Evolutionary conservation across 2,113 vertebrate species (phyloP).

Genomic region (Lepidothrix coronata): DNA sequence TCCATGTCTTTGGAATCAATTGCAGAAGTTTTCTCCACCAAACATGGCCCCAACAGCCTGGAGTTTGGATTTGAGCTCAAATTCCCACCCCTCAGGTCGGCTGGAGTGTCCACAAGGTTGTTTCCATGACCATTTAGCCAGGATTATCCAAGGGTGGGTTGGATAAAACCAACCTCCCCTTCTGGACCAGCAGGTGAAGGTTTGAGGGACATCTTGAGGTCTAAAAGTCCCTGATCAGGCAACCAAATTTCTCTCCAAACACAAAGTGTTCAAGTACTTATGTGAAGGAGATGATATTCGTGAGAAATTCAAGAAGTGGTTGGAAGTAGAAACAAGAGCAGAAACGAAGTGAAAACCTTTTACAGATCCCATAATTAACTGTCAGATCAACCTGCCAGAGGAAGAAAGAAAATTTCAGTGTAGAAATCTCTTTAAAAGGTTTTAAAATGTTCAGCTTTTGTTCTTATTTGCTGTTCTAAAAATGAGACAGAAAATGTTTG

Average conservation of each 20-base stretch:
- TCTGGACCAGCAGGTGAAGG: not conserved
- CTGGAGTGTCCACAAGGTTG: not conserved
- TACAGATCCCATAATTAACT: not conserved
- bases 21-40: not conserved
- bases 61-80: not conserved
- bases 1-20: not conserved
- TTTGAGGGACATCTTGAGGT: not conserved
- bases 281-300: not conserved
- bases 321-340: not conserved
- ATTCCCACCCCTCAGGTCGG: rapidly evolving
- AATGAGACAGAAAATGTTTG: not conserved
- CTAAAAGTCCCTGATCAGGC: not conserved
- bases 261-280: not conserved
- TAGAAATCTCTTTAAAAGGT: not conserved
- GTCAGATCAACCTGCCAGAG: rapidly evolving
- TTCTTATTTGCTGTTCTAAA: not conserved
- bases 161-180: rapidly evolving
- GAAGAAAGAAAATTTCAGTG: not conserved
- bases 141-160: not conserved
- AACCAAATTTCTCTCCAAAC: not conserved
- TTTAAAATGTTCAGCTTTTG: not conserved
- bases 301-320: not conserved
- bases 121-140: not conserved
- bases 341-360: not conserved
- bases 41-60: not conserved